Evolutionary conservation across 2,888 invertebrate species (phyloP).

Genomic region (Gnatocerus cornutus): DNA sequence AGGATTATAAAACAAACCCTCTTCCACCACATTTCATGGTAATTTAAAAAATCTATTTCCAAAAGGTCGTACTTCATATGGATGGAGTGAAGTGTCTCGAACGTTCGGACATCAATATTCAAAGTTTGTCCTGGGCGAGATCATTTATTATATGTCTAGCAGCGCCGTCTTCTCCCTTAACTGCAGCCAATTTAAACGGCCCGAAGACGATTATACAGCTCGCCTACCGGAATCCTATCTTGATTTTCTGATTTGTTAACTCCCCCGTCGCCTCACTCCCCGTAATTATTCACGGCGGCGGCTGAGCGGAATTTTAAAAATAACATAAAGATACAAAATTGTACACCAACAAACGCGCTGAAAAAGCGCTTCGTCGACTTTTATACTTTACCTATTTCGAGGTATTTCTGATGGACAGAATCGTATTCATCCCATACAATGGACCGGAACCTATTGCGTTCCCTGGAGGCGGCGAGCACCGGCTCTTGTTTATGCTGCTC

Average conservation of each 20-base stretch:
- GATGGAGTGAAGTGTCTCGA: constrained; percentile 62
- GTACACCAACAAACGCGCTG: neutral
- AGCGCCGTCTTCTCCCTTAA: constrained; percentile 59
- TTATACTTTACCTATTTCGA: constrained; percentile 88
- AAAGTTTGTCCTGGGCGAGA: constrained; percentile 67
- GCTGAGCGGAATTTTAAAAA: constrained; percentile 15
- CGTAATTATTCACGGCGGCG: constrained; percentile 40
- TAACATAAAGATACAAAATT: neutral
- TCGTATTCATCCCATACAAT: constrained; percentile 95
- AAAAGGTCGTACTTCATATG: constrained; percentile 62
- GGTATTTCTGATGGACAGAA: constrained; percentile 92
- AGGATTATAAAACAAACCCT: constrained; percentile 52
- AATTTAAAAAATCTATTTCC: constrained; percentile 67
- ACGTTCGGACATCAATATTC: constrained; percentile 70
- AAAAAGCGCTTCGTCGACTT: neutral
- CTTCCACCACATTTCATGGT: constrained; percentile 58
- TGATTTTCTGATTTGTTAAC: constrained; percentile 61
- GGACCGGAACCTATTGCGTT: constrained; percentile 87
- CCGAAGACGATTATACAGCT: constrained; percentile 58
- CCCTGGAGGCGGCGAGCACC: constrained; percentile 84
- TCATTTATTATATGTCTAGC: constrained; percentile 69
- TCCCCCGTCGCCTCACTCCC: constrained; percentile 14
- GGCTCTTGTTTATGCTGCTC: constrained; percentile 87
- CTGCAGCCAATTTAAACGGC: constrained; percentile 62
- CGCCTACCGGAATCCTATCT: constrained; percentile 60